A percentile compares a stretch with the other conserved stretches of the same genome.
Evolutionary conservation across 2,113 vertebrate genomes (phyloP).

Genomic region (Aptenodytes patagonicus): DNA sequence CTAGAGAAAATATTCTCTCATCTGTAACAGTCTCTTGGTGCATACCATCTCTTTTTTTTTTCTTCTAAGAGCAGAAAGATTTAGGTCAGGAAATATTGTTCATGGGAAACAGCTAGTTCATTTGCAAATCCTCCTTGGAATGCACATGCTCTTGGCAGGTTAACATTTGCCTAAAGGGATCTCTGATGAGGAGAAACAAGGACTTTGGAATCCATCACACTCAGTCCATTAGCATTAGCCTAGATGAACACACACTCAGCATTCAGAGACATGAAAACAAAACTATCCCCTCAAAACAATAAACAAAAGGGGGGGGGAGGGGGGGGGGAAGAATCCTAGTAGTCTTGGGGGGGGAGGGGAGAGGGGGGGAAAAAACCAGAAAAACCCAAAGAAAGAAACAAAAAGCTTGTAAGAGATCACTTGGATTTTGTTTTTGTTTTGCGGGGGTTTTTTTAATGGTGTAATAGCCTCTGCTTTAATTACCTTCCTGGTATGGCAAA

Average conservation of each 20-base stretch:
- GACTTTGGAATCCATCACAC: conserved; percentile 1
- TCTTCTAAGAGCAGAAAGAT: neutral
- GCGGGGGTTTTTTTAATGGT: neutral
- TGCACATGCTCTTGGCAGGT: conserved; percentile 40
- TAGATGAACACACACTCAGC: neutral
- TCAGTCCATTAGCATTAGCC: neutral
- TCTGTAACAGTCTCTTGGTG: neutral
- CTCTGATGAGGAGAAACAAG: conserved; percentile 20
- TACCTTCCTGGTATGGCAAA: neutral
- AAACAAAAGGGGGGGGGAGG: neutral
- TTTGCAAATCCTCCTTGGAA: conserved; percentile 32
- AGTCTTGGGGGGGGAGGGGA: fast-evolving
- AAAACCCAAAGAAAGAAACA: neutral
- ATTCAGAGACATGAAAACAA: neutral
- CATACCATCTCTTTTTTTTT: neutral
- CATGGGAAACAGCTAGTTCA: conserved; percentile 1
- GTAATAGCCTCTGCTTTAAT: neutral
- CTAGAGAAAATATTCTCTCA: neutral
- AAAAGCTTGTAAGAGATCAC: neutral
- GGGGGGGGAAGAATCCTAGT: fast-evolving
- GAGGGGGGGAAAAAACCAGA: too few species aligned
- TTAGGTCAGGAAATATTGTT: conserved; percentile 27
- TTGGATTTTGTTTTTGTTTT: neutral
- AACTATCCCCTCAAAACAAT: neutral
- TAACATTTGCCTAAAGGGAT: conserved; percentile 49